Conservation (phyloP, 2,797 vertebrate genomes). For the Erethizon dorsatum region DNA sequence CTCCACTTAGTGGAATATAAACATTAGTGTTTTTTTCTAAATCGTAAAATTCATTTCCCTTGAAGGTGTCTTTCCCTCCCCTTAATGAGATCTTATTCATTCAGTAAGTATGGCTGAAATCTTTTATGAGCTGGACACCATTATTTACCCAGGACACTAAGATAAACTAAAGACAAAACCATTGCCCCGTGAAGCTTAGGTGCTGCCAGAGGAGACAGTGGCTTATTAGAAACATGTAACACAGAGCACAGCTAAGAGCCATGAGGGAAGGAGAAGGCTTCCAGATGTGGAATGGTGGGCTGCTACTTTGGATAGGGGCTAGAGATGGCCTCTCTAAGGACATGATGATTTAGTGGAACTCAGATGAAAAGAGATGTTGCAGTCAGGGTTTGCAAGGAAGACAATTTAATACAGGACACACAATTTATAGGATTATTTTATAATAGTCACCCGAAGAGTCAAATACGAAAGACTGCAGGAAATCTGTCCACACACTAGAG, state of each 20-base stretch:
- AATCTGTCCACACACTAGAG: too few relatives aligned
- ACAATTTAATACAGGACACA: too few relatives aligned
- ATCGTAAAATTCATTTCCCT: neutral
- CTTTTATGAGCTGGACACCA: neutral
- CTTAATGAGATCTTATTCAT: slow-evolving; percentile 29
- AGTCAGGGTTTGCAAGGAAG: too few relatives aligned
- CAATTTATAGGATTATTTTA: too few relatives aligned
- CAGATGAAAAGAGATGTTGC: neutral
- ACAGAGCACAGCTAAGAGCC: neutral
- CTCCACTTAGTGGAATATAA: neutral
- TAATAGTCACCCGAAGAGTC: too few relatives aligned
- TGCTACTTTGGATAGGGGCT: neutral
- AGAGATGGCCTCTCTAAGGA: neutral
- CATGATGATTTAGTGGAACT: neutral
- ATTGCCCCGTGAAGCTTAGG: neutral
- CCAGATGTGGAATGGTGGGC: neutral
- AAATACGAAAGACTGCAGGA: too few relatives aligned
- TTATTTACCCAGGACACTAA: slow-evolving; percentile 30
- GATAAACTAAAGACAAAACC: slow-evolving; percentile 26
- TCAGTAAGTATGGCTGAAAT: slow-evolving; percentile 28
- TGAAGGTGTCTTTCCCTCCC: neutral
- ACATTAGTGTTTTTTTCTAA: slow-evolving; percentile 35
- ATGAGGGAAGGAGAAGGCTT: neutral
- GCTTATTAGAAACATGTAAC: neutral
- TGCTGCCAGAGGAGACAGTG: neutral